Percentiles rank a stretch among this genome's conserved stretches.
These are phyloP conservation scores for Drosophila mulleri DNA, from an alignment of 2,888 invertebrate species.

Conservation along the genomic window DNA sequence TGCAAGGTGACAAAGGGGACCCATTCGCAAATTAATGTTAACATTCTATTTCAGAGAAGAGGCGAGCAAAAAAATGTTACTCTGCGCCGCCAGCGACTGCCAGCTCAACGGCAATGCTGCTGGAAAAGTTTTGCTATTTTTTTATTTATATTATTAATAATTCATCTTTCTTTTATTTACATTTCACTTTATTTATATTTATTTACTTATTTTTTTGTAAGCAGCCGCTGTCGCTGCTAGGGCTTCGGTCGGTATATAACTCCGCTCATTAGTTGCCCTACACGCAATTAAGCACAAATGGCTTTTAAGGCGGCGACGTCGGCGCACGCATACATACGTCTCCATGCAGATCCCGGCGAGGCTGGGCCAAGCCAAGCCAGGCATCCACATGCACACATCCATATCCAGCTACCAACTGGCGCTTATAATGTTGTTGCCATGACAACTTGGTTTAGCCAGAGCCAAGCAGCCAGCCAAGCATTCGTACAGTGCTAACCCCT, in stretches of 20 bases:
- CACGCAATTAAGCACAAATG: constrained; percentile 85
- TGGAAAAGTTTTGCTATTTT: constrained; percentile 6
- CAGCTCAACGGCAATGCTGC: constrained; percentile 18
- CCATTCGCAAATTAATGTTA: constrained; percentile 72
- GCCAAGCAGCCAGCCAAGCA: constrained; percentile 24
- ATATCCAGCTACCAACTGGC: constrained; percentile 37
- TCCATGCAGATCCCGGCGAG: constrained; percentile 18
- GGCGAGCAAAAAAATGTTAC: constrained; percentile 37
- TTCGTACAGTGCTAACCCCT: not conserved
- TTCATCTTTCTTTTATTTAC: not conserved
- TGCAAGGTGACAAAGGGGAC: constrained; percentile 5
- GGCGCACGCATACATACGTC: constrained; percentile 57
- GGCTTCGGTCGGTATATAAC: constrained; percentile 59
- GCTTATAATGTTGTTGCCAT: constrained; percentile 61
- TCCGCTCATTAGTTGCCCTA: constrained; percentile 83
- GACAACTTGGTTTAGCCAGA: constrained; percentile 63
- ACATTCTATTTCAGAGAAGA: constrained; percentile 66
- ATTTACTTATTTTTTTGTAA: constrained; percentile 46
- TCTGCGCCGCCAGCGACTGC: constrained; percentile 37
- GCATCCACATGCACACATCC: constrained; percentile 24
- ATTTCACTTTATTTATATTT: not conserved
- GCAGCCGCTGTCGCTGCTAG: constrained; percentile 50
- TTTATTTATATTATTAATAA: constrained; percentile 36
- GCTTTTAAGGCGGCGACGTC: constrained; percentile 74
- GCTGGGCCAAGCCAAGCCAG: not conserved